These are phyloP conservation scores for Euspilapteryx auroguttella DNA, from an alignment of 2,888 invertebrate species.

Conservation along the genomic window DNA sequence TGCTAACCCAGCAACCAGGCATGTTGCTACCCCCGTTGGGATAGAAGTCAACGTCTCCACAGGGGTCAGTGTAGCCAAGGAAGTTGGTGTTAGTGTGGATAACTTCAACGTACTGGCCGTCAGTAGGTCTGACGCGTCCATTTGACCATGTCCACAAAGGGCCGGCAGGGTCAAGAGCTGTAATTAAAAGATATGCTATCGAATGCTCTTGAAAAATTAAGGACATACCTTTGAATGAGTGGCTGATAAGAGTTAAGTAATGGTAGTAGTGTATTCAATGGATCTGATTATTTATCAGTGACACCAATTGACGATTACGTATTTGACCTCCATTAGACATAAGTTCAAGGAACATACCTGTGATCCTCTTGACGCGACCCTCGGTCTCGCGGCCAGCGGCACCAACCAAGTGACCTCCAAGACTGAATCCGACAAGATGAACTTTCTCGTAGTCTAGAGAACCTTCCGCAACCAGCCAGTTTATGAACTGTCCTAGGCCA, in stretches of 20 bases:
- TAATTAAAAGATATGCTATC: no score
- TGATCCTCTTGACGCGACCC: conserved; percentile 23
- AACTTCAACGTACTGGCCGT: conserved; percentile 35
- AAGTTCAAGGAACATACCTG: conserved; percentile 30
- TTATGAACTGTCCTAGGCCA: conserved; percentile 22
- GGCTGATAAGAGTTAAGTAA: no score
- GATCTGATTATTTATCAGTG: no score
- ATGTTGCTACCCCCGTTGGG: conserved; percentile 28
- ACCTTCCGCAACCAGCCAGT: conserved; percentile 16
- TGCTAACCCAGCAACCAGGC: conserved; percentile 27
- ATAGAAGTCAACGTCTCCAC: conserved; percentile 34
- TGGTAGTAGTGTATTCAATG: no score
- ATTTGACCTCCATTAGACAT: no score
- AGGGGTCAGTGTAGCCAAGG: conserved; percentile 20
- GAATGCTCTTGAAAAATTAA: no score
- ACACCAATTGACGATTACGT: no score
- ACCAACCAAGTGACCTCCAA: conserved; percentile 42
- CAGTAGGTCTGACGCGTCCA: conserved; percentile 17
- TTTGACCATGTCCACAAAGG: conserved; percentile 24
- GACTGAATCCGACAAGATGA: conserved; percentile 44
- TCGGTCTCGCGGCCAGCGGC: conserved; percentile 25
- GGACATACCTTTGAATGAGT: no score
- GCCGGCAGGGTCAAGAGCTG: conserved; percentile 41
- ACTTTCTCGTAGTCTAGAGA: conserved; percentile 20
- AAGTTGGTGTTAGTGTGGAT: conserved; percentile 35